These are phyloP conservation scores for Enteromius argenteus DNA, from an alignment of 2,797 vertebrate species.

Conservation along the genomic window DNA sequence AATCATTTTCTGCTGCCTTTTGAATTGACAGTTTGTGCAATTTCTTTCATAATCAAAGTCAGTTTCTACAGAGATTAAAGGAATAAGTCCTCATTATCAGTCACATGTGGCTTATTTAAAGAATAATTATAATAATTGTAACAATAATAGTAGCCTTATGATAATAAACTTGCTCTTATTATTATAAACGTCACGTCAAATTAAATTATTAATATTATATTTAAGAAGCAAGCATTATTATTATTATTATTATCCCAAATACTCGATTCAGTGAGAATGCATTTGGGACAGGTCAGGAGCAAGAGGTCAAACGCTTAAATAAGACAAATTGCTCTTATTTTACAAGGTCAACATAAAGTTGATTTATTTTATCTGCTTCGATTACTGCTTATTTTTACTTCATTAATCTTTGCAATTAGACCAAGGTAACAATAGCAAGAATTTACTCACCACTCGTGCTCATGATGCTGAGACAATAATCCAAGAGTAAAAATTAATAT, in stretches of 20 bases:
- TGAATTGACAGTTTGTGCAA: not conserved
- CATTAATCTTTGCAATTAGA: not conserved
- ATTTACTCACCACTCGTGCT: constrained; percentile 82
- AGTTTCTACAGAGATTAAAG: not conserved
- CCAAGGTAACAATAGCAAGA: constrained; percentile 26
- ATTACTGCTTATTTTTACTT: not conserved
- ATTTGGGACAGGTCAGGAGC: constrained; percentile 9
- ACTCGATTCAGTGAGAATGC: not conserved
- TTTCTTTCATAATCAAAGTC: not conserved
- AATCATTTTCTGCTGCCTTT: not conserved
- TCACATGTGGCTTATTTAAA: not conserved
- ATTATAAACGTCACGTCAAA: not conserved
- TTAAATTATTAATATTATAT: not conserved
- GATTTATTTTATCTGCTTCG: not conserved
- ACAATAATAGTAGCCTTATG: not conserved
- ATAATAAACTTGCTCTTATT: not conserved
- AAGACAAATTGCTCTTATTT: constrained; percentile 16
- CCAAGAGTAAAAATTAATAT: constrained; percentile 64
- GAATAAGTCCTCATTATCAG: not conserved
- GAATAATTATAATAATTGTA: not conserved
- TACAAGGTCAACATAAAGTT: constrained; percentile 3
- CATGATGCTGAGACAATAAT: constrained; percentile 76
- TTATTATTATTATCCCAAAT: not conserved
- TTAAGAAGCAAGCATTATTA: not conserved
- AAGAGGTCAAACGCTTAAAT: constrained; percentile 6